A percentile compares a stretch with the other conserved stretches of the same genome.
These are phyloP conservation scores for Mya arenaria DNA, from an alignment of 1,140 invertebrate species.

Conservation along the genomic window DNA sequence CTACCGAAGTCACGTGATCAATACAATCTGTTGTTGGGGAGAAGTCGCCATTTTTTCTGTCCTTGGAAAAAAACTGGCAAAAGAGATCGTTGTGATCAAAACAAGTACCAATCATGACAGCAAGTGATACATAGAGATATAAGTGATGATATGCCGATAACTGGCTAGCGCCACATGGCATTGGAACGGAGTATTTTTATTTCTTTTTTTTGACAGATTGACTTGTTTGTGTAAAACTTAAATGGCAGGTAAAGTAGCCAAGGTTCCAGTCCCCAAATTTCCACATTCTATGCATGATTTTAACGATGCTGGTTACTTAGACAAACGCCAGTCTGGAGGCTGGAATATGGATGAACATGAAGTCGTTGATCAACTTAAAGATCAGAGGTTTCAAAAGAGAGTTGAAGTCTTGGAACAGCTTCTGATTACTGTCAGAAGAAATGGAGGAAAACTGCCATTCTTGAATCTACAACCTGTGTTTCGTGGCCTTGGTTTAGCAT, in stretches of 20 bases:
- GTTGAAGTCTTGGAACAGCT: conserved; percentile 78
- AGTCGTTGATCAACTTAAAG: conserved; percentile 76
- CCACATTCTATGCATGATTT: conserved; percentile 68
- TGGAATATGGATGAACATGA: conserved; percentile 79
- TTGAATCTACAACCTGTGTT: conserved; percentile 76
- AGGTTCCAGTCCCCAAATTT: conserved; percentile 77
- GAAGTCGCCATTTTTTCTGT: conserved; percentile 75
- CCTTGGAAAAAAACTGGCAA: conserved; percentile 33
- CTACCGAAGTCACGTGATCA: conserved; percentile 75
- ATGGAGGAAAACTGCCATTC: conserved; percentile 79
- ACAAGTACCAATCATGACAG: conserved; percentile 40
- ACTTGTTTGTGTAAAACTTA: conserved; percentile 61
- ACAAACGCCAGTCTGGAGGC: conserved; percentile 68
- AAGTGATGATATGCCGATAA: conserved; percentile 7
- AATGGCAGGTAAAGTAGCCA: conserved; percentile 72
- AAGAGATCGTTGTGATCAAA: conserved; percentile 1
- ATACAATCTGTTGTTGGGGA: conserved; percentile 80
- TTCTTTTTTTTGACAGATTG: conserved; percentile 2
- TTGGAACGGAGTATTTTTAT: conserved; percentile 23
- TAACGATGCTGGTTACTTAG: conserved; percentile 71
- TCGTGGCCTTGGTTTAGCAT: conserved; percentile 72
- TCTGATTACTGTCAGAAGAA: conserved; percentile 74
- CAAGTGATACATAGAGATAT: conserved; percentile 10
- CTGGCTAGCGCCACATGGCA: not conserved
- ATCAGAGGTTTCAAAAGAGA: conserved; percentile 77